Conservation (phyloP, 1,140 invertebrate species). For the Elysia chlorotica region DNA sequence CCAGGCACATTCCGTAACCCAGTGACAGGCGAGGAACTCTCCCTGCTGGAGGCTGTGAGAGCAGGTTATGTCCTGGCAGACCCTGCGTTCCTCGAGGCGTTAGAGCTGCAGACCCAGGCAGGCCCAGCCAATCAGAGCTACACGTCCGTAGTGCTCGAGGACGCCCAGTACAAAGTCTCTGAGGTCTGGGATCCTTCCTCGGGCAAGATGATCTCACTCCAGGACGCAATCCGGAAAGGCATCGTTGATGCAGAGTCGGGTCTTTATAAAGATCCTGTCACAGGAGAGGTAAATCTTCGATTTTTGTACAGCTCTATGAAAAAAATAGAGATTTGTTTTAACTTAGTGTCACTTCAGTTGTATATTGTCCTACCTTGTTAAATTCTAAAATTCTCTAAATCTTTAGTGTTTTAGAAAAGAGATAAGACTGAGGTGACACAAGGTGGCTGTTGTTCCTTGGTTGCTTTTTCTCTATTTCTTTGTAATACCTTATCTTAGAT, state of each 20-base stretch:
- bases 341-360: too few species aligned
- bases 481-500: too few species aligned
- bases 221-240: constrained; percentile 49
- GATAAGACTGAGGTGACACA: too few species aligned
- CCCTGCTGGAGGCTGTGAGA: constrained; percentile 55
- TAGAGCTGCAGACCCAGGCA: constrained; percentile 32
- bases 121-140: constrained; percentile 28
- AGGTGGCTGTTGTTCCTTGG: too few species aligned
- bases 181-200: constrained; percentile 51
- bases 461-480: too few species aligned
- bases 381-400: too few species aligned
- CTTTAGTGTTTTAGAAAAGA: too few species aligned
- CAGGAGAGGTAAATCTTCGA: constrained; percentile 54
- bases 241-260: constrained; percentile 50
- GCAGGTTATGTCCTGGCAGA: constrained; percentile 53
- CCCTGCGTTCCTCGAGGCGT: constrained; percentile 27
- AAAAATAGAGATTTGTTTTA: too few species aligned
- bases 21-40: constrained; percentile 51
- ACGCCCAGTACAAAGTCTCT: constrained; percentile 40
- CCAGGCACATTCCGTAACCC: constrained; percentile 58
- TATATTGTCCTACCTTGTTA: too few species aligned
- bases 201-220: constrained; percentile 51
- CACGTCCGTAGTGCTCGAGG: constrained; percentile 48
- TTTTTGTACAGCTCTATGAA: too few species aligned
- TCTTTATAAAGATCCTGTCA: constrained; percentile 49